Conservation (phyloP, 1,140 invertebrate species). For the Lepidostoma basale region DNA sequence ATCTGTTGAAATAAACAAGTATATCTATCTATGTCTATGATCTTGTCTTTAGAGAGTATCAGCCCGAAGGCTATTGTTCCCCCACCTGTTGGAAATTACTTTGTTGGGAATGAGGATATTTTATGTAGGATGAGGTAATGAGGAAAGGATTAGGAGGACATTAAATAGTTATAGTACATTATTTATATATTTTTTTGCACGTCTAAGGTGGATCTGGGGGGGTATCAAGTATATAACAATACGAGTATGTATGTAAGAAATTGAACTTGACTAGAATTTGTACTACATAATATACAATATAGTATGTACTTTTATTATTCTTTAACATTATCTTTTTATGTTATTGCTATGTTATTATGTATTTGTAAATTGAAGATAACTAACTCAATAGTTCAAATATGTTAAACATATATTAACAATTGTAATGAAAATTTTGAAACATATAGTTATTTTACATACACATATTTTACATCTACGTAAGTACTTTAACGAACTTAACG, state of each 20-base stretch:
- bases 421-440: background rate
- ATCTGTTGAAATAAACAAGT: slow-evolving; percentile 6
- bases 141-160: background rate
- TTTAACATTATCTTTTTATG: background rate
- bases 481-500: no score
- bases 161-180: background rate
- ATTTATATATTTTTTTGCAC: background rate
- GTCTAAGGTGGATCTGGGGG: no score
- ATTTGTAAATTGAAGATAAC: no score
- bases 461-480: background rate
- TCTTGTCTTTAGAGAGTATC: background rate
- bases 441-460: background rate
- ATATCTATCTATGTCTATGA: background rate
- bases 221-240: no score
- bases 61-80: no score
- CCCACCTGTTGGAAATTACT: no score
- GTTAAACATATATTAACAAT: background rate
- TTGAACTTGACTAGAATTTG: no score
- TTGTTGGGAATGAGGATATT: no score
- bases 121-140: no score
- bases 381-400: background rate
- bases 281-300: no score
- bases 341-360: background rate
- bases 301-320: background rate
- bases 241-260: no score